Evolutionary conservation across 2,888 invertebrate genomes (phyloP).

Genomic region (Acrobasis consociella): DNA sequence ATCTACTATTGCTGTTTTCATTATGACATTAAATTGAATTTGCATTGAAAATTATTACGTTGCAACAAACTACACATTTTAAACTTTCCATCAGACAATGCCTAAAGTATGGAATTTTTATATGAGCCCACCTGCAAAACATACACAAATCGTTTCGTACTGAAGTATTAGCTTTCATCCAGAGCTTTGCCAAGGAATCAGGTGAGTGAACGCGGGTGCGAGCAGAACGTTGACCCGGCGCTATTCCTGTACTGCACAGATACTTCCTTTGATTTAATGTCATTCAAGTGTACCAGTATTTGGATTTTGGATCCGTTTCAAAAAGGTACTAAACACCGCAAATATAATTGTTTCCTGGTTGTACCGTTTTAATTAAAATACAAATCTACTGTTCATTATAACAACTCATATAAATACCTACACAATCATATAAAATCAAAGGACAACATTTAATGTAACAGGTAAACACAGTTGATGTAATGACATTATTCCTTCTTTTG

Average conservation of each 20-base stretch:
- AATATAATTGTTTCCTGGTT: neutral
- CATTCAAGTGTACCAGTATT: constrained; percentile 20
- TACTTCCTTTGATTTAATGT: constrained; percentile 53
- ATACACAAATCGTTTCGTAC: constrained; percentile 3
- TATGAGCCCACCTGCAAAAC: neutral
- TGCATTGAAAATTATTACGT: neutral
- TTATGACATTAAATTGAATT: constrained; percentile 15
- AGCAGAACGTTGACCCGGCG: constrained; percentile 61
- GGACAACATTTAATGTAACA: too few relatives aligned
- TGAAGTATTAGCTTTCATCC: constrained; percentile 60
- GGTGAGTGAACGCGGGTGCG: constrained; percentile 68
- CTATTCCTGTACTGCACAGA: constrained; percentile 64
- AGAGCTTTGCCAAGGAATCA: constrained; percentile 67
- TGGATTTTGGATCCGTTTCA: constrained; percentile 11
- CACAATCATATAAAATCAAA: too few relatives aligned
- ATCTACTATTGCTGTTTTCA: constrained; percentile 14
- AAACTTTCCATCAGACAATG: neutral
- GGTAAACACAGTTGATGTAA: too few relatives aligned
- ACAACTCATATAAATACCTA: too few relatives aligned
- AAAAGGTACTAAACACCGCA: neutral
- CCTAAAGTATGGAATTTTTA: neutral
- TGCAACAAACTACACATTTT: neutral
- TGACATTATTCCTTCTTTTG: too few relatives aligned
- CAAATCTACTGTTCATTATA: too few relatives aligned
- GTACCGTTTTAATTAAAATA: neutral